phyloP scores from a whole-genome alignment of 2,888 invertebrate species.

The Shargacucullia verbasci region DNA sequence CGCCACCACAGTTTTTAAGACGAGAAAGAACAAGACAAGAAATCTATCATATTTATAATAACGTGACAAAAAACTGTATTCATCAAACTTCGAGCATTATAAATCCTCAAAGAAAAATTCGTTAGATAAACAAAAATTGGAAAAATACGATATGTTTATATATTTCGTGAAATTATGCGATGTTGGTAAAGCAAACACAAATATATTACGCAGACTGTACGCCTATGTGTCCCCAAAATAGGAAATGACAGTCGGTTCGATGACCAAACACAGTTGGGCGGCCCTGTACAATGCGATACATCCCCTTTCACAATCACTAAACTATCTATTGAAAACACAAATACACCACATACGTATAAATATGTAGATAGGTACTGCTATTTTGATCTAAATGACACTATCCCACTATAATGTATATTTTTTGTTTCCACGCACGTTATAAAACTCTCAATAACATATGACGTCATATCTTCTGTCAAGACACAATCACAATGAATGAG shows the following conservation, averaged over 20 bases:
- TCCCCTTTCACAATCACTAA: slow-evolving; percentile 36
- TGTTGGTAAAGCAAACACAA: no score
- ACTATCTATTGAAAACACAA: slow-evolving; percentile 27
- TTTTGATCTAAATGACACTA: slow-evolving; percentile 41
- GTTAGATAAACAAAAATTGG: no score
- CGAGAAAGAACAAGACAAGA: neutral
- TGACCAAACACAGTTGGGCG: slow-evolving; percentile 26
- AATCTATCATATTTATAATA: neutral
- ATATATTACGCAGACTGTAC: slow-evolving; percentile 17
- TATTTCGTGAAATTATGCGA: no score
- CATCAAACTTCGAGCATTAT: no score
- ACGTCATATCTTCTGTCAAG: slow-evolving; percentile 51
- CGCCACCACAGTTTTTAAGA: neutral
- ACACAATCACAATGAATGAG: slow-evolving; percentile 60
- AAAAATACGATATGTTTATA: no score
- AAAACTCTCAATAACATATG: slow-evolving; percentile 35
- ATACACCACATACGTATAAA: slow-evolving; percentile 9
- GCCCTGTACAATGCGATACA: slow-evolving; percentile 17
- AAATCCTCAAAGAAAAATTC: no score
- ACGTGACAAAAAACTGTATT: no score
- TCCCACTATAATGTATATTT: slow-evolving; percentile 31
- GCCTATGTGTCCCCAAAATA: slow-evolving; percentile 29
- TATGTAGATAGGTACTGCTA: slow-evolving; percentile 17
- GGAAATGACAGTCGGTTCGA: slow-evolving; percentile 16
- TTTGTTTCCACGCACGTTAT: slow-evolving; percentile 37